Conservation (phyloP, 1,140 invertebrate genomes). For the Bombus fervidus region DNA sequence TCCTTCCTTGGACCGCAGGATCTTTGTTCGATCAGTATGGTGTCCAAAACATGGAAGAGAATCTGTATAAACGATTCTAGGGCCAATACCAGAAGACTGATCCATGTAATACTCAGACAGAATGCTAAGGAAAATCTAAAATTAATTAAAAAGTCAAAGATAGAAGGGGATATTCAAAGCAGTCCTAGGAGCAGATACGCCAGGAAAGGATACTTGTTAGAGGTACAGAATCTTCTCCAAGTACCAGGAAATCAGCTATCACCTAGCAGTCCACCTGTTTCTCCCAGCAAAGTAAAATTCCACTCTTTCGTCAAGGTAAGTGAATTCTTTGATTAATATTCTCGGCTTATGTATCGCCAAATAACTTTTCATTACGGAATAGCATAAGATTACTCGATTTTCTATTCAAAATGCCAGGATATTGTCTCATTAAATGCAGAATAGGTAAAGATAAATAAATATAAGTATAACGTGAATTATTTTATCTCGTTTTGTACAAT, state of each 20-base stretch:
- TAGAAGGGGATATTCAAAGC: constrained; percentile 60
- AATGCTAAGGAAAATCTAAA: constrained; percentile 78
- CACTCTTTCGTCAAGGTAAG: constrained; percentile 81
- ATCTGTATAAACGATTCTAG: constrained; percentile 71
- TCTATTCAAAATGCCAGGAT: neutral
- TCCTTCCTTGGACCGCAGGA: constrained; percentile 71
- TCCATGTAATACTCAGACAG: constrained; percentile 71
- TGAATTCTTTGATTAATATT: neutral
- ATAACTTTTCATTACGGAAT: no score
- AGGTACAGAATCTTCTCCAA: constrained; percentile 75
- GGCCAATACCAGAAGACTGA: constrained; percentile 73
- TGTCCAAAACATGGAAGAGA: constrained; percentile 75
- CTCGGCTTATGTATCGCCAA: no score
- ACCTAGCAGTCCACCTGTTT: constrained; percentile 78
- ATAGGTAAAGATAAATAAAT: neutral
- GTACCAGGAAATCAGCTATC: constrained; percentile 56
- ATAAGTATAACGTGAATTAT: neutral
- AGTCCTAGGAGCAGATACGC: constrained; percentile 73
- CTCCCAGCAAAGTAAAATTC: constrained; percentile 81
- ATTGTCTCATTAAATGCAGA: neutral
- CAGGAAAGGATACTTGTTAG: constrained; percentile 73
- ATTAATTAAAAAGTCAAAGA: constrained; percentile 70
- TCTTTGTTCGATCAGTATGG: constrained; percentile 76
- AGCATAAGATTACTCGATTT: neutral
- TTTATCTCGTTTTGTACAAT: neutral